Conservation (phyloP, 2,113 vertebrate species). For the Brachyistius frenatus region DNA sequence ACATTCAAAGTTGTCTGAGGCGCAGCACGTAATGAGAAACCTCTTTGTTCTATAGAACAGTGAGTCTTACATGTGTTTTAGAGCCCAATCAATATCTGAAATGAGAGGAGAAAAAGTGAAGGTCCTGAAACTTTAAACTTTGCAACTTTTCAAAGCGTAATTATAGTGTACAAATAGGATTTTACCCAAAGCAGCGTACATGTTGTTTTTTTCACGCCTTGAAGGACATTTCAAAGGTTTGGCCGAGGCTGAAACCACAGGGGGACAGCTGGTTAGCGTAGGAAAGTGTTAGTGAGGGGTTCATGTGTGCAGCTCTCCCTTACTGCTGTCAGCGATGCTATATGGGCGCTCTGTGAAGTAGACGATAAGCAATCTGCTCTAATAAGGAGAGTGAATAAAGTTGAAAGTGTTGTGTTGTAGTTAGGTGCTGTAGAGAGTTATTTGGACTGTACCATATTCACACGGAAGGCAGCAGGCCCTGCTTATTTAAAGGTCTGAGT, state of each 20-base stretch:
- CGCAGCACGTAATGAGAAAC: conserved; percentile 70
- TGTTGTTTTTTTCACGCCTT: conserved; percentile 77
- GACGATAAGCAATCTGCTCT: conserved; percentile 74
- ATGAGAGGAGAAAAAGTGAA: conserved; percentile 74
- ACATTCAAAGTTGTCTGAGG: conserved; percentile 74
- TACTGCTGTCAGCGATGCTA: conserved; percentile 77
- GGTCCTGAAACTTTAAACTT: conserved; percentile 79
- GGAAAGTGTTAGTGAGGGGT: conserved; percentile 79
- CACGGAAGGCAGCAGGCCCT: conserved; percentile 25
- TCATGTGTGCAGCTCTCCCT: conserved; percentile 72
- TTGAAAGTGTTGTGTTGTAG: conserved; percentile 72
- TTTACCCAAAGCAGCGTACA: conserved; percentile 79
- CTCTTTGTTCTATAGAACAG: conserved; percentile 75
- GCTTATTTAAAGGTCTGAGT: conserved; percentile 31
- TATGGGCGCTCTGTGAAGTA: conserved; percentile 76
- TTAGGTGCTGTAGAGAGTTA: conserved; percentile 47
- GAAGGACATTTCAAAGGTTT: conserved; percentile 85
- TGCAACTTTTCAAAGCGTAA: conserved; percentile 83
- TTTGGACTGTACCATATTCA: conserved; percentile 40
- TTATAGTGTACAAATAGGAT: conserved; percentile 82
- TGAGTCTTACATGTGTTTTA: conserved; percentile 62
- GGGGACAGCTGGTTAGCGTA: conserved; percentile 80
- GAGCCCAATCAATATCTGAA: conserved; percentile 79
- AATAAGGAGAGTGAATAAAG: conserved; percentile 75
- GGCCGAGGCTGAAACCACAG: conserved; percentile 79